phyloP scores from a whole-genome alignment of 2,113 vertebrate species.

The Myocastor coypus region DNA sequence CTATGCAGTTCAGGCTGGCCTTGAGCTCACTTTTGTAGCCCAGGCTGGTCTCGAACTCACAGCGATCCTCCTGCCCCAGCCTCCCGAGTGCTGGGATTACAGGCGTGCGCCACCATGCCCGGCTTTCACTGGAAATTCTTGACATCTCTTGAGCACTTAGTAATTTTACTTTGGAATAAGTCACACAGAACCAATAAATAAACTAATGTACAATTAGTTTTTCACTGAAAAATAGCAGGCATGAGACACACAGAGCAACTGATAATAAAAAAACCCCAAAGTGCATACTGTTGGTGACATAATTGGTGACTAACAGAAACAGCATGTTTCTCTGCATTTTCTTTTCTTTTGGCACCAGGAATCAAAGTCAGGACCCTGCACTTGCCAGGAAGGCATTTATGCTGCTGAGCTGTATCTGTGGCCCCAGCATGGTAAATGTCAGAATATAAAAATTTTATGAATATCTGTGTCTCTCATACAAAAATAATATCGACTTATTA shows the following conservation, averaged over 20 bases:
- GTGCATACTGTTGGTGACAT: neutral
- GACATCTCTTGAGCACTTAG: slow-evolving; percentile 24
- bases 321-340: neutral
- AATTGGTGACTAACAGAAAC: slow-evolving; percentile 19
- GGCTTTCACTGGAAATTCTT: slow-evolving; percentile 41
- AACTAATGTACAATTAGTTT: slow-evolving; percentile 32
- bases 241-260: neutral
- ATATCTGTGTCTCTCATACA: neutral
- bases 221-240: neutral
- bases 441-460: slow-evolving; percentile 41
- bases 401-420: too few relatives aligned
- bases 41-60: too few relatives aligned
- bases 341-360: too few relatives aligned
- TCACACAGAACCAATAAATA: slow-evolving; percentile 1
- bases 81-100: too few relatives aligned
- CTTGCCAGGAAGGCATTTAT: too few relatives aligned
- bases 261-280: neutral
- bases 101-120: too few relatives aligned
- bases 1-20: too few relatives aligned
- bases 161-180: slow-evolving; percentile 61
- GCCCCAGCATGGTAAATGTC: slow-evolving; percentile 1
- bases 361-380: too few relatives aligned
- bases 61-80: too few relatives aligned
- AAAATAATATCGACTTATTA: neutral
- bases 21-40: too few relatives aligned